Conservation (phyloP, 2,888 invertebrate genomes). For the Apamea anceps region DNA sequence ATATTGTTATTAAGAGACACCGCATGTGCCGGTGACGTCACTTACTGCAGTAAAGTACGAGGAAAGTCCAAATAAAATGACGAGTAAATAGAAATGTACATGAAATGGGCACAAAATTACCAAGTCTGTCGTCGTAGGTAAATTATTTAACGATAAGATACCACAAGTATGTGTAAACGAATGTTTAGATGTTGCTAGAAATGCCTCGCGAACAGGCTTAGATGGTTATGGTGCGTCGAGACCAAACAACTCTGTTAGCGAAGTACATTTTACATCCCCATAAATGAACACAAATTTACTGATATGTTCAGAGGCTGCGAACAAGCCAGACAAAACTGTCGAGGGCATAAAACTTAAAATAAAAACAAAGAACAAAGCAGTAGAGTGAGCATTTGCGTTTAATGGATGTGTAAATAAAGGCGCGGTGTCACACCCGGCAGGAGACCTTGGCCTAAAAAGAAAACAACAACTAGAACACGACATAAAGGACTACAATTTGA, state of each 20-base stretch:
- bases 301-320: constrained; percentile 40
- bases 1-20: constrained; percentile 51
- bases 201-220: constrained; percentile 35
- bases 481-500: constrained; percentile 53
- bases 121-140: constrained; percentile 12
- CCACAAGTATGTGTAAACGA: constrained; percentile 39
- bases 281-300: constrained; percentile 39
- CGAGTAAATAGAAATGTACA: constrained; percentile 12
- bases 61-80: constrained; percentile 47
- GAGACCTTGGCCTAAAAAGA: constrained; percentile 82
- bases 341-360: constrained; percentile 44
- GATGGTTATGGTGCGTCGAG: constrained; percentile 38
- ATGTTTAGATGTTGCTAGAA: constrained; percentile 44
- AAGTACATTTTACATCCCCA: constrained; percentile 43
- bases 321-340: constrained; percentile 40
- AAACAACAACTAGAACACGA: constrained; percentile 68
- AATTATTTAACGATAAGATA: constrained; percentile 44
- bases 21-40: constrained; percentile 49
- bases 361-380: constrained; percentile 56
- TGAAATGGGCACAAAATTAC: constrained; percentile 22
- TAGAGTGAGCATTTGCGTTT: constrained; percentile 76
- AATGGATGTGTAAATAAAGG: constrained; percentile 86
- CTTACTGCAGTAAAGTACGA: constrained; percentile 37
- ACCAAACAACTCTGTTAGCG: constrained; percentile 43
- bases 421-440: constrained; percentile 77